Percentiles rank a stretch among this genome's conserved stretches.
Conservation (phyloP, 30 jellyfish, hydroid and myxozoan species). For the Hydractinia echinata region DNA sequence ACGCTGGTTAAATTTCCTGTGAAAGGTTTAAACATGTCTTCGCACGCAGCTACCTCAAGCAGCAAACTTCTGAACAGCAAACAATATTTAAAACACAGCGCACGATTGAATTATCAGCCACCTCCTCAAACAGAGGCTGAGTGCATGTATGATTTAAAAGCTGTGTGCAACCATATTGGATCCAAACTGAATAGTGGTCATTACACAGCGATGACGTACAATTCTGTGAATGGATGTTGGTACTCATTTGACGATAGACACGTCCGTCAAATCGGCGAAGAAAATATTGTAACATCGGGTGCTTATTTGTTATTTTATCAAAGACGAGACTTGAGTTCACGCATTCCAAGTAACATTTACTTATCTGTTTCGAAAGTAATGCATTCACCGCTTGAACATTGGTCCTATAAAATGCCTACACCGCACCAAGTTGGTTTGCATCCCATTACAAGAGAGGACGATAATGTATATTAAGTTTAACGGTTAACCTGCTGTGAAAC, state of each 20-base stretch:
- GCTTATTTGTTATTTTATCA: slow-evolving; percentile 79
- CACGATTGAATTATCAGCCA: slow-evolving; percentile 33
- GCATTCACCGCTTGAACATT: neutral
- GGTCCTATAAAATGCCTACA: neutral
- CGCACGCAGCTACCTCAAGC: slow-evolving; percentile 43
- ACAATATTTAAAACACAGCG: slow-evolving; percentile 26
- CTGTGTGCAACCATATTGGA: slow-evolving; percentile 80
- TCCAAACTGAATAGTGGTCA: slow-evolving; percentile 79
- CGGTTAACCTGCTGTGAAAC: neutral
- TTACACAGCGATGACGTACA: slow-evolving; percentile 63
- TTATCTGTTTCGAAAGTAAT: neutral
- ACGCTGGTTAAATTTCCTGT: slow-evolving; percentile 57
- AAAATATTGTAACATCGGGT: slow-evolving; percentile 59
- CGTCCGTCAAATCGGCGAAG: slow-evolving; percentile 47
- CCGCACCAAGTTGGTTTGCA: neutral
- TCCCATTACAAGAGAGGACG: neutral
- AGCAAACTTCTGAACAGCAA: slow-evolving; percentile 20
- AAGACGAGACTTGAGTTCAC: slow-evolving; percentile 33
- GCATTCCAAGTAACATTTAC: slow-evolving; percentile 6
- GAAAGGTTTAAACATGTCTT: slow-evolving; percentile 54
- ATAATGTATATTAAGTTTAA: neutral
- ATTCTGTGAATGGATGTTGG: slow-evolving; percentile 63
- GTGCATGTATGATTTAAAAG: slow-evolving; percentile 61
- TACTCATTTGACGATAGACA: slow-evolving; percentile 59
- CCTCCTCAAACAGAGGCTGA: slow-evolving; percentile 57